Percentiles rank a stretch among this genome's conserved stretches.
Evolutionary conservation across 2,797 vertebrate species (phyloP).

Genomic region (Manis crassicaudata): DNA sequence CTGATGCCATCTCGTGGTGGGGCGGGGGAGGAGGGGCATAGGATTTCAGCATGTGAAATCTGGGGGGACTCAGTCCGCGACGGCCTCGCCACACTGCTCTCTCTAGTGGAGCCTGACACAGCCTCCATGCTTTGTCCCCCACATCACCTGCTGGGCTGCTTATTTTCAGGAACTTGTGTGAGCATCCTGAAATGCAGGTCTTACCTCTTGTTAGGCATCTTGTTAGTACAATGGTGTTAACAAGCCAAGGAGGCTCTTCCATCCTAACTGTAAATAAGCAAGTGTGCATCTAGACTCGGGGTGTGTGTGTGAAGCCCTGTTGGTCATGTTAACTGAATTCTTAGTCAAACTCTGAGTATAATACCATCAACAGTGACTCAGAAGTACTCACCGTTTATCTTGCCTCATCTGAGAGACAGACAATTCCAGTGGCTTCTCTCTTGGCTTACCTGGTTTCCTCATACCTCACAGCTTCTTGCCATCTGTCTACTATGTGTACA

Average conservation of each 20-base stretch:
- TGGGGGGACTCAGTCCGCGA: background rate
- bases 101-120: background rate
- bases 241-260: background rate
- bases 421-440: background rate
- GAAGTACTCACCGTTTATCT: background rate
- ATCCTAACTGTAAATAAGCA: background rate
- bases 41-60: background rate
- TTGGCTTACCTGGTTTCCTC: background rate
- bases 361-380: background rate
- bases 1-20: no score
- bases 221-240: background rate
- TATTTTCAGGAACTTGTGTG: background rate
- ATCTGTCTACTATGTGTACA: background rate
- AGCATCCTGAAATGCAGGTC: background rate
- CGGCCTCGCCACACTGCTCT: fast-evolving
- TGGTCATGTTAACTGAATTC: background rate
- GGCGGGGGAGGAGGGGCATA: no score
- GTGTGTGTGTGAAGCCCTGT: background rate
- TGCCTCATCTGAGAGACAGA: background rate
- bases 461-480: background rate
- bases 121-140: background rate
- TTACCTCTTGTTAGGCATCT: background rate
- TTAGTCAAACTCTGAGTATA: background rate
- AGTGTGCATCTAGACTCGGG: background rate
- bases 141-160: background rate